phyloP scores from a whole-genome alignment of 2,113 vertebrate species.

The Anarrhichthys ocellatus region DNA sequence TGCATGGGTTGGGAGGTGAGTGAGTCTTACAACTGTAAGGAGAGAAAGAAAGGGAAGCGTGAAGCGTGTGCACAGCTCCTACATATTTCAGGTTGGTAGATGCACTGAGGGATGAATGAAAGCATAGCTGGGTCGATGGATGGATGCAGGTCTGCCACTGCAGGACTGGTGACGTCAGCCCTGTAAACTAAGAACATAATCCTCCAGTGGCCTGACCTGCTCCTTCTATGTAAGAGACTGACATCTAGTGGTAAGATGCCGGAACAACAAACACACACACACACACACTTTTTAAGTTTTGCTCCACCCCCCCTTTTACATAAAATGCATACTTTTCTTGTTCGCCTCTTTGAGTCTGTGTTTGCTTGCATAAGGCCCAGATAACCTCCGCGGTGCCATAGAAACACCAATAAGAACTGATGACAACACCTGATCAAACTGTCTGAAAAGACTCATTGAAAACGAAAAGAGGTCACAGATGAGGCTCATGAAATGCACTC shows the following conservation, averaged over 20 bases:
- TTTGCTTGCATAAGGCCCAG: background rate
- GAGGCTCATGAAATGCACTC: slow-evolving; percentile 35
- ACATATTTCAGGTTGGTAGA: slow-evolving; percentile 30
- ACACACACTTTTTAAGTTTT: background rate
- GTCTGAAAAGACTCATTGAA: background rate
- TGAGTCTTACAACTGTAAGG: background rate
- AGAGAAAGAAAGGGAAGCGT: background rate
- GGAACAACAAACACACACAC: slow-evolving; percentile 25
- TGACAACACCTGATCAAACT: background rate
- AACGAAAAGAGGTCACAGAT: slow-evolving; percentile 43
- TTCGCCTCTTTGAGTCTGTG: background rate
- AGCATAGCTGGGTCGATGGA: slow-evolving; percentile 28
- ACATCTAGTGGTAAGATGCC: slow-evolving; percentile 63
- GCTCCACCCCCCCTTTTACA: background rate
- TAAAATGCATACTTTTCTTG: background rate
- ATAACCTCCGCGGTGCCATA: background rate
- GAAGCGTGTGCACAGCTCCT: background rate
- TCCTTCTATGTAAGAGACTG: slow-evolving; percentile 38
- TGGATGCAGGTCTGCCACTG: slow-evolving; percentile 42
- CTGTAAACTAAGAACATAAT: slow-evolving; percentile 49
- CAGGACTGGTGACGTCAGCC: slow-evolving; percentile 61
- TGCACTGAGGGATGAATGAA: background rate
- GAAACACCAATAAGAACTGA: background rate
- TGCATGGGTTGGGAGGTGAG: background rate
- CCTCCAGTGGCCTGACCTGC: slow-evolving; percentile 4